Percentiles rank a stretch among this genome's conserved stretches.
phyloP scores from a whole-genome alignment of 1,140 invertebrate species.

The Oryctes rhinoceros region DNA sequence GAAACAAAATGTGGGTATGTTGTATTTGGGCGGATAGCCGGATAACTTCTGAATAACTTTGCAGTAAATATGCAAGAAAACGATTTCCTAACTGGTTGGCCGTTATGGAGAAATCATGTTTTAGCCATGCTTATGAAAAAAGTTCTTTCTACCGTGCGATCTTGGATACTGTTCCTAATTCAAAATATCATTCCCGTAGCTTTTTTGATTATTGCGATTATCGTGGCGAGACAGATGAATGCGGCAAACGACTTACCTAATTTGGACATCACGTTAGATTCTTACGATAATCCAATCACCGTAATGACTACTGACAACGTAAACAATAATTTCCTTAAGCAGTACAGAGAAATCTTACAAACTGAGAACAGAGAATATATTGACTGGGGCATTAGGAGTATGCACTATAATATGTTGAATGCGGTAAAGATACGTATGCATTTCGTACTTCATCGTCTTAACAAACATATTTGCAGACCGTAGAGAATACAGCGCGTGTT shows the following conservation, averaged over 20 bases:
- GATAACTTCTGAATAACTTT: neutral
- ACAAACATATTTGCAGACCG: constrained; percentile 39
- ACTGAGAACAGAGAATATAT: constrained; percentile 34
- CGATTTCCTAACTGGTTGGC: constrained; percentile 27
- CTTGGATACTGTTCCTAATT: constrained; percentile 45
- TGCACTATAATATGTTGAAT: constrained; percentile 40
- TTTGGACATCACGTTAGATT: constrained; percentile 42
- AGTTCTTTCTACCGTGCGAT: constrained; percentile 40
- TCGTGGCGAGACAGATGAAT: constrained; percentile 24
- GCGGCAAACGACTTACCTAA: constrained; percentile 31
- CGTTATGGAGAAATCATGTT: constrained; percentile 45
- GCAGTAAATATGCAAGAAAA: constrained; percentile 33
- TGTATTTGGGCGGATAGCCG: too few relatives aligned
- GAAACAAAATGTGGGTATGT: constrained; percentile 23
- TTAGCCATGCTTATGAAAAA: constrained; percentile 48
- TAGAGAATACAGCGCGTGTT: constrained; percentile 37
- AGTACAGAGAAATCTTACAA: constrained; percentile 30
- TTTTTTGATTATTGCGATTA: constrained; percentile 39
- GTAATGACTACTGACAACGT: constrained; percentile 39
- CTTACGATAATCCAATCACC: constrained; percentile 45
- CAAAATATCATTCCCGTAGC: constrained; percentile 44
- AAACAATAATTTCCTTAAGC: constrained; percentile 20
- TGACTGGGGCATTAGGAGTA: constrained; percentile 19
- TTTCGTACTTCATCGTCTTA: neutral
- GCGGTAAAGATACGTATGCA: constrained; percentile 41